Base-by-base conservation (phyloP, 2,888 invertebrate genomes). In the Tipula unca region DNA sequence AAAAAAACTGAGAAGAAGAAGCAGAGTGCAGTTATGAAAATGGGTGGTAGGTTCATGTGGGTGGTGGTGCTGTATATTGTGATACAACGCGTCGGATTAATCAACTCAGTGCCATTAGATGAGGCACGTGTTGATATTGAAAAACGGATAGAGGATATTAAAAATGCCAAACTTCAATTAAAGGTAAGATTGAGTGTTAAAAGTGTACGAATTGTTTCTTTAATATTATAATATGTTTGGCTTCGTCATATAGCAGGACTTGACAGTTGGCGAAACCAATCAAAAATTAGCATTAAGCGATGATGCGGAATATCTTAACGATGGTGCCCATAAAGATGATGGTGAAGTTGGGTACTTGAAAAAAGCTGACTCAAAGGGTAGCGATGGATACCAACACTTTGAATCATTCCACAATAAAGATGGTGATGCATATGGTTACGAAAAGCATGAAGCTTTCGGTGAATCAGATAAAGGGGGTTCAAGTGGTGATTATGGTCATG, bases 321-420 rank as follows among this genome's bases (percentile, higher is more conserved):
- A 83, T 32, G 83, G 35, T 83, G 32, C 29, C 1, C n/a, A 17
- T 29, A n/a, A 5, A 32, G 83, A 83, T 83, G 35, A 83, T 83
- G 29, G 35, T 83, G 86, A 86, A 20, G 39, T 84, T 84, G 86
- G 86, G 1, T 86, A 39, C 54, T 85, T 84, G n/a, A 86, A 54
- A 29, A 85, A 84, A 29, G 3, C 84, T 20, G 35, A 86, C 54
- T 32, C 84, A 36, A 35, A 42, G 8, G 86, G 85, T 84, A 36
- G 20, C 29, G 85, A 86, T 86, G 86, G 85, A 14, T 86, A 86
- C 84, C 48, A 85, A 69, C 32, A 83, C 14, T 86, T 48, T 54
- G 86, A 86, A 69, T 85, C 32, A 32, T 86, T 85, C 85, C 84
- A 86, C 29, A 54, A 86, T 84, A 86, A 86, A 32, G 86, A 86